A percentile compares a stretch with the other conserved stretches of the same genome.
phyloP scores from a whole-genome alignment of 1,140 invertebrate genomes.

The Zeugodacus cucurbitae region DNA sequence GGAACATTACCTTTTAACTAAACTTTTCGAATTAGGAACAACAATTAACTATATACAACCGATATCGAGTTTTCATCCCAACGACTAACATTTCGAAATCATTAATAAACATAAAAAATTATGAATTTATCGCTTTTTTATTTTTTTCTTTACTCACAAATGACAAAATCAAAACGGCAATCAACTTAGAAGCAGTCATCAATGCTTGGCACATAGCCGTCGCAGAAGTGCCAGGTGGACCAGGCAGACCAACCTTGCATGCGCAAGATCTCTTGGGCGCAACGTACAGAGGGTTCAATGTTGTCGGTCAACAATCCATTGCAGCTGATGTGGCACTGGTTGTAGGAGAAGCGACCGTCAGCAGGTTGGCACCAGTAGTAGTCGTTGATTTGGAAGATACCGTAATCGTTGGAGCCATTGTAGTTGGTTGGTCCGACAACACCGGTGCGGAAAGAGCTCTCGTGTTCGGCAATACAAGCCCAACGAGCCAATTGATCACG shows the following conservation, averaged over 20 bases:
- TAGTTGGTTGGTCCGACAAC: constrained; percentile 48
- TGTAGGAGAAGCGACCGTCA: constrained; percentile 48
- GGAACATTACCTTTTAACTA: too few species aligned
- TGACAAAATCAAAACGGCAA: not conserved
- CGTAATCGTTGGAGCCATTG: constrained; percentile 54
- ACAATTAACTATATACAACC: too few species aligned
- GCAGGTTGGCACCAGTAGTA: constrained; percentile 54
- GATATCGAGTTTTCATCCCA: too few species aligned
- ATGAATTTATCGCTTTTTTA: not conserved
- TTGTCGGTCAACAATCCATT: not conserved
- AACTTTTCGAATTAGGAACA: too few species aligned
- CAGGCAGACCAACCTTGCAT: not conserved
- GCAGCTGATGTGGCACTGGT: constrained; percentile 28
- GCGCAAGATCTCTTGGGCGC: not conserved
- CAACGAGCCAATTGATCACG: constrained; percentile 45
- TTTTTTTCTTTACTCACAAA: not conserved
- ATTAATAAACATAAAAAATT: too few species aligned
- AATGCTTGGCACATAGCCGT: constrained; percentile 49
- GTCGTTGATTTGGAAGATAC: constrained; percentile 59
- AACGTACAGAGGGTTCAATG: constrained; percentile 44
- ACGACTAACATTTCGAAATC: too few species aligned
- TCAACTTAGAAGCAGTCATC: constrained; percentile 50
- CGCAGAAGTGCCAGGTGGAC: not conserved
- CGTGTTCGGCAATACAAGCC: not conserved
- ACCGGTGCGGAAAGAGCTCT: too few species aligned